Evolutionary conservation across 2,113 vertebrate species (phyloP), one percentile per base, ranked within the genome.

Genomic region (Leiothrix lutea): DNA sequence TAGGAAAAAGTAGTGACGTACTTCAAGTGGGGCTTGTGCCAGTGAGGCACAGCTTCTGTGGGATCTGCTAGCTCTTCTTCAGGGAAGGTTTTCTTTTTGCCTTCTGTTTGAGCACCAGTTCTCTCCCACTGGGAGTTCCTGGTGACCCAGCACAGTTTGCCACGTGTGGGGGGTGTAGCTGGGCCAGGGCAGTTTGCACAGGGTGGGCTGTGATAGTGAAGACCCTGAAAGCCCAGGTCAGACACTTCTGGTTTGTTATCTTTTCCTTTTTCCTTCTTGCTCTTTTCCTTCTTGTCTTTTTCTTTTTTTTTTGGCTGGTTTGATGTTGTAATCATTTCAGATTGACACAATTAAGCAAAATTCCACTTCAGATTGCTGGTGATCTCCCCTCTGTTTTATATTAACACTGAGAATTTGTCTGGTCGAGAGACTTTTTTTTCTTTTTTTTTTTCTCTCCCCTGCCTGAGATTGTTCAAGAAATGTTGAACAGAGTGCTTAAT

Each of bases 401-500:
- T 94, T 94, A 92, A 61, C 42, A 33, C 53, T 35, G 66, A 92
- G 67, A 72, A 66, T 95, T 90, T 83, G 74, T 92, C 96, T 94
- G 82, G 75, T 42, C 0, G 1, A 77, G 75, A 77, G 28, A 42
- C 33, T 35, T 23, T 58, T 56, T 56, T 56, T 53, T 53, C 16
- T 38, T 20, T 5, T 70, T 70, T 35, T 26, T 9, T 2, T 5
- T n/a, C 25, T 4, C 5, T 29, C 31, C 8, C 38, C 47, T 13
- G 35, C 89, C 88, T 83, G 67, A 86, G 75, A 60, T 88, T 54
- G 72, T 92, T 95, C 93, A 97, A 96, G 82, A 93, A 86, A 95
- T 71, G 72, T 53, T 98, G 94, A 93, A 96, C 94, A 33, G 96
- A 92, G 91, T 73, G 70, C 95, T 94, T 96, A 96, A 95, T 95